A percentile compares a stretch with the other conserved stretches of the same genome.
Evolutionary conservation across 2,888 invertebrate genomes (phyloP).

Genomic region (Cotesia congregata): DNA sequence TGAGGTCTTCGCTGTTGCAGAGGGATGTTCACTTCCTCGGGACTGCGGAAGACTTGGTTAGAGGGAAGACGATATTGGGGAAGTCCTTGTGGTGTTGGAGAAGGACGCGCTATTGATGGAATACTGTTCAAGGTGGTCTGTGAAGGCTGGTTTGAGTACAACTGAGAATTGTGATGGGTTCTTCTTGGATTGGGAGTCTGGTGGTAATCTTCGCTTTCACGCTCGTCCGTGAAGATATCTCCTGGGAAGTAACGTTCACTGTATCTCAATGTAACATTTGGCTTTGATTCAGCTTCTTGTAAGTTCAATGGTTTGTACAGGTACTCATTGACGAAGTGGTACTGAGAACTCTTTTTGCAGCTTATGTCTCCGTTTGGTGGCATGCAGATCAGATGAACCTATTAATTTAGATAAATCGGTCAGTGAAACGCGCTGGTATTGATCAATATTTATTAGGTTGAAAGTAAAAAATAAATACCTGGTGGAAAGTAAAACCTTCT

Average conservation of each 20-base stretch:
- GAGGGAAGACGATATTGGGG: conserved; percentile 70
- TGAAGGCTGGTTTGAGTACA: conserved; percentile 62
- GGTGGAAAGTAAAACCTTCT: conserved; percentile 90
- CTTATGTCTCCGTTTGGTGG: conserved; percentile 90
- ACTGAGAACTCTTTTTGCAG: conserved; percentile 90
- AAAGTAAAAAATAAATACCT: conserved; percentile 71
- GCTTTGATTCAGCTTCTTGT: conserved; percentile 85
- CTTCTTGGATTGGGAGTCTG: conserved; percentile 61
- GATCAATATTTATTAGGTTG: neutral
- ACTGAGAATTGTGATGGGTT: conserved; percentile 57
- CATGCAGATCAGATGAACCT: conserved; percentile 95
- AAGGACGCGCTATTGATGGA: conserved; percentile 62
- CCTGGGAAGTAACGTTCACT: conserved; percentile 89
- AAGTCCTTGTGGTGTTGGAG: conserved; percentile 65
- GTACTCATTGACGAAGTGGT: conserved; percentile 93
- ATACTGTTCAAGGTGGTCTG: conserved; percentile 66
- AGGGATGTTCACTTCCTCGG: conserved; percentile 90
- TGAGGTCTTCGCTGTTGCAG: conserved; percentile 84
- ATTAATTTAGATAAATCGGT: conserved; percentile 46
- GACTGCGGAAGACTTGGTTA: conserved; percentile 85
- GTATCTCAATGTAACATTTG: conserved; percentile 83
- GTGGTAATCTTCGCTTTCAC: conserved; percentile 63
- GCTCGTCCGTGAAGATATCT: conserved; percentile 76
- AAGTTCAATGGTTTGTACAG: conserved; percentile 89
- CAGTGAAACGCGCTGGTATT: neutral